These are phyloP conservation scores for Gari tellinella DNA, from an alignment of 2,888 invertebrate species.

Conservation along the genomic window DNA sequence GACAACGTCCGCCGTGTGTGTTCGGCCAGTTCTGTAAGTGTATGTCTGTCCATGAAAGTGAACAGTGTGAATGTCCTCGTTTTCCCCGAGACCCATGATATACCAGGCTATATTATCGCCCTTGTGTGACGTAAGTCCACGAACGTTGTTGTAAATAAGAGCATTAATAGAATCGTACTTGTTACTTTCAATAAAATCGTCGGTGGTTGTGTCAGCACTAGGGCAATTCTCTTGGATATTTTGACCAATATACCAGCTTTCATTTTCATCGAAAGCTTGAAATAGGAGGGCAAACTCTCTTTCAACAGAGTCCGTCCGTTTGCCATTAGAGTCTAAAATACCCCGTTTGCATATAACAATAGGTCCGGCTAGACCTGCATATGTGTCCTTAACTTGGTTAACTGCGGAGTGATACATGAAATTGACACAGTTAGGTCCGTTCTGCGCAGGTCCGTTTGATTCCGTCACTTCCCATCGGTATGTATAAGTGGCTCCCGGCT, in stretches of 20 bases:
- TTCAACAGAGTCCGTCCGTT: constrained; percentile 64
- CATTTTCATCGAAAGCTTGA: constrained; percentile 74
- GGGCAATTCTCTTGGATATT: constrained; percentile 68
- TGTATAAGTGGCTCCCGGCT: constrained; percentile 45
- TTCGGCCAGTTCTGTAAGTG: constrained; percentile 44
- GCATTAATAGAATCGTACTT: constrained; percentile 70
- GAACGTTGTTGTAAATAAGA: constrained; percentile 62
- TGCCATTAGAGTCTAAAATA: constrained; percentile 40
- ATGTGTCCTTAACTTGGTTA: constrained; percentile 64
- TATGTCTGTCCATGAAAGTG: constrained; percentile 70
- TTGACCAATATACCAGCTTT: constrained; percentile 74
- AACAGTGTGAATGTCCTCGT: constrained; percentile 63
- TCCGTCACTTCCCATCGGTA: constrained; percentile 68
- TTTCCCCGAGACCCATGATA: constrained; percentile 63
- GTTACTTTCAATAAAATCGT: constrained; percentile 66
- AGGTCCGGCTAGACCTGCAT: constrained; percentile 69
- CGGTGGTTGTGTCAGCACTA: constrained; percentile 25
- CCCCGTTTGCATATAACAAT: constrained; percentile 67
- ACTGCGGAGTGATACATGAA: constrained; percentile 74
- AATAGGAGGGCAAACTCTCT: constrained; percentile 75
- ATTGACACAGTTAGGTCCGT: constrained; percentile 70
- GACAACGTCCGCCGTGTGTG: constrained; percentile 59
- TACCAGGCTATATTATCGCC: constrained; percentile 71
- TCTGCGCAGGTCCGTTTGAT: constrained; percentile 63
- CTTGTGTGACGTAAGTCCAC: constrained; percentile 53